Conservation (phyloP, 2,113 vertebrate genomes). For the Oreochromis spilurus region DNA sequence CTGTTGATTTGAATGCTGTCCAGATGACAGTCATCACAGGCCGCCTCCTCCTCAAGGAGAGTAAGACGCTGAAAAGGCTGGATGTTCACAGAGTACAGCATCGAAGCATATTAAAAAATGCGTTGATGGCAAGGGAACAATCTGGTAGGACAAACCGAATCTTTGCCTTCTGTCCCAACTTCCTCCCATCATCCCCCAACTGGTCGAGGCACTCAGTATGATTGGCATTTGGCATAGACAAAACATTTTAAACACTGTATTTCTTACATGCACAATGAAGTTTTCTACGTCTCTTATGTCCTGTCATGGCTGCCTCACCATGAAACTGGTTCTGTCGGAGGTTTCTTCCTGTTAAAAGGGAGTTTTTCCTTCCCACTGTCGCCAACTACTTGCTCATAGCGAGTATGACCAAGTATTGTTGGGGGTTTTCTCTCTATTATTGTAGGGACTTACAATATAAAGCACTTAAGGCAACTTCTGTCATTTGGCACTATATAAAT, state of each 20-base stretch:
- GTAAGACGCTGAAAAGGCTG: background rate
- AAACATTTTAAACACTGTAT: background rate
- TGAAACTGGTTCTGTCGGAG: background rate
- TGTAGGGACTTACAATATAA: background rate
- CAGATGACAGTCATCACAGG: background rate
- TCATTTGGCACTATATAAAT: background rate
- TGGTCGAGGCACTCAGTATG: background rate
- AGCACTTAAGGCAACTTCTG: background rate
- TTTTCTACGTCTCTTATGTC: accelerated
- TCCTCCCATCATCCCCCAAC: background rate
- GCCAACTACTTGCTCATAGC: background rate
- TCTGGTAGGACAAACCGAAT: background rate
- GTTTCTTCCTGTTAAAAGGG: background rate
- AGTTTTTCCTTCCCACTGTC: background rate
- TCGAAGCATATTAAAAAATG: background rate
- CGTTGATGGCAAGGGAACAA: background rate
- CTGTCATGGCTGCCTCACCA: background rate
- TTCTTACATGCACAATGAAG: background rate
- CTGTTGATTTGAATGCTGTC: background rate
- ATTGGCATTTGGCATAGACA: background rate
- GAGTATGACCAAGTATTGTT: background rate
- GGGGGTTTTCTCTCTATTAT: background rate
- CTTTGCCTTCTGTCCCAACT: background rate
- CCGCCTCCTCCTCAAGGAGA: background rate
- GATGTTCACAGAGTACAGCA: background rate